Percentiles rank a stretch among this genome's conserved stretches.
Conservation (phyloP, 1,140 invertebrate species). For the Parasteatoda tepidariorum region DNA sequence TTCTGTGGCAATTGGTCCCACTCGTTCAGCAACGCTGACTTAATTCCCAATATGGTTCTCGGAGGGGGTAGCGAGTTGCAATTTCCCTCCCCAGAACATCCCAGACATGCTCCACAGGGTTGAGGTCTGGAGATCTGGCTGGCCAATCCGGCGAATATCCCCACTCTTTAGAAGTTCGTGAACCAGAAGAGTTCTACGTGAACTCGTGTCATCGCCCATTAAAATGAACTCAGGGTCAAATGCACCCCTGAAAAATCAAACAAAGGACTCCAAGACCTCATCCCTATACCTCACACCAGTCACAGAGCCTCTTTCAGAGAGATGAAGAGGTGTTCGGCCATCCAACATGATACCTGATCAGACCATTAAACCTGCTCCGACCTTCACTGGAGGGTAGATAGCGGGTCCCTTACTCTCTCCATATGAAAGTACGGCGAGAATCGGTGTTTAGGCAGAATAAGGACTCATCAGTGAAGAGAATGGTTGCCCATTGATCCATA, state of each 20-base stretch:
- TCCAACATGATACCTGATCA: too few species aligned
- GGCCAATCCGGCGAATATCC: not conserved
- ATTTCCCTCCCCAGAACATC: not conserved
- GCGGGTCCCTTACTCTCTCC: not conserved
- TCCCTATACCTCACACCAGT: too few species aligned
- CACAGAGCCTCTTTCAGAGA: not conserved
- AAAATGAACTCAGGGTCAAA: not conserved
- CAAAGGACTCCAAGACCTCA: not conserved
- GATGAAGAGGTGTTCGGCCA: not conserved
- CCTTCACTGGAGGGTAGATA: not conserved
- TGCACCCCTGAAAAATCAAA: not conserved
- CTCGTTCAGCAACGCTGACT: not conserved
- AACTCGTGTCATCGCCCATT: not conserved
- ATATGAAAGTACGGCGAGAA: not conserved
- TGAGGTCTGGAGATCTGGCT: not conserved
- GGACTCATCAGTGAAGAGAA: conserved; percentile 4
- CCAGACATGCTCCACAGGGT: not conserved
- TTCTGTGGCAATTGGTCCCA: not conserved
- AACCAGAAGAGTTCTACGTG: not conserved
- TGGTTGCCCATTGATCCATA: not conserved
- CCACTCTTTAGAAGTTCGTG: not conserved
- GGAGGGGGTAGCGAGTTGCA: not conserved
- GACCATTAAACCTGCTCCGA: too few species aligned
- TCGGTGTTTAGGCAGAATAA: not conserved
- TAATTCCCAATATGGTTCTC: not conserved